Conservation (phyloP, 2,113 vertebrate species). For the Colinus virginianus region DNA sequence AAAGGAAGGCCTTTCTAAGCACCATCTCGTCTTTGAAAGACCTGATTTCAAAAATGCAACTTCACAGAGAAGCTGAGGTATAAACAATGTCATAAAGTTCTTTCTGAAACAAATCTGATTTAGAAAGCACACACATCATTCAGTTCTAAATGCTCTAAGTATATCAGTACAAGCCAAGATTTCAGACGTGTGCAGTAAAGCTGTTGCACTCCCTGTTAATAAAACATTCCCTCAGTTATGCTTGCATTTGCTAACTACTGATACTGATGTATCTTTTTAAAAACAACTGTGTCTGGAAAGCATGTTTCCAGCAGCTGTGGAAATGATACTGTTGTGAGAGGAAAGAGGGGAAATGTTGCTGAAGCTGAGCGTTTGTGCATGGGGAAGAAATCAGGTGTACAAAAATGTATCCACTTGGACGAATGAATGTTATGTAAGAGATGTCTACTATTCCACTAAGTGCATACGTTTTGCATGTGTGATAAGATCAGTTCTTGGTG, state of each 20-base stretch:
- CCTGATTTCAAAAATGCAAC: slow-evolving; percentile 88
- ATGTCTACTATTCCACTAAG: neutral
- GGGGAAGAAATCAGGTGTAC: neutral
- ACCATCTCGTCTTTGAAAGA: slow-evolving; percentile 87
- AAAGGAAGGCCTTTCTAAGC: slow-evolving; percentile 86
- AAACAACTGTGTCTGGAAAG: neutral
- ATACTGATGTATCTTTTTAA: neutral
- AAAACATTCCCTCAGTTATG: neutral
- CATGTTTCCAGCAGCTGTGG: neutral
- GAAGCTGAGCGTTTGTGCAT: neutral
- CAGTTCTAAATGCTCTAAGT: neutral
- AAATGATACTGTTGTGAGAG: neutral
- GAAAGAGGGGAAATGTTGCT: neutral
- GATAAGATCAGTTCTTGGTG: neutral
- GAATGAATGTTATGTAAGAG: neutral
- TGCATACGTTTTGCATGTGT: neutral
- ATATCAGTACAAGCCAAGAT: neutral
- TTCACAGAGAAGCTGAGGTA: slow-evolving; percentile 83
- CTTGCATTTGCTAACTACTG: neutral
- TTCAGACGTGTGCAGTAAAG: neutral
- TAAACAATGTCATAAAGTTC: neutral
- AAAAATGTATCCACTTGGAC: neutral
- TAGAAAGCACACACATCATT: neutral
- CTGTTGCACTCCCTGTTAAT: neutral
- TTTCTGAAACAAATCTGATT: neutral